Evolutionary conservation across 2,797 vertebrate genomes (phyloP).

Genomic region (Melanotaenia trifasciata): DNA sequence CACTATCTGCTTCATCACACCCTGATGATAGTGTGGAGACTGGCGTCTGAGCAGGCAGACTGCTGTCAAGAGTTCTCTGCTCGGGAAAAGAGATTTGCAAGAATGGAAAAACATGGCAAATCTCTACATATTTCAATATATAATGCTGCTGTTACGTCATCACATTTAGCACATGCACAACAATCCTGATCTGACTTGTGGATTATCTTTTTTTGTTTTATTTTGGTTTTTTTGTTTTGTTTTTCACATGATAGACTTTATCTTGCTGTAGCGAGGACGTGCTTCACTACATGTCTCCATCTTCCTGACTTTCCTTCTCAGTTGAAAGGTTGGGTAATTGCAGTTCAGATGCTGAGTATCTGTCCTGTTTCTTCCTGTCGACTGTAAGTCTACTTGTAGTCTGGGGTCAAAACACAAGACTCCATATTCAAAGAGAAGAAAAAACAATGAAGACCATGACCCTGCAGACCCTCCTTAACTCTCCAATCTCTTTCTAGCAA

Average conservation of each 20-base stretch:
- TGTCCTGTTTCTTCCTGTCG: slow-evolving; percentile 75
- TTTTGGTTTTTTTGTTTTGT: neutral
- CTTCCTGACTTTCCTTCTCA: slow-evolving; percentile 58
- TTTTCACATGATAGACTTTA: slow-evolving; percentile 19
- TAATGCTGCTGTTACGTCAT: slow-evolving; percentile 48
- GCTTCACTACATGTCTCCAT: slow-evolving; percentile 56
- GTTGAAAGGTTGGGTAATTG: slow-evolving; percentile 64
- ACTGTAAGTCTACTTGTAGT: slow-evolving; percentile 68
- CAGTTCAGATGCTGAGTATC: slow-evolving; percentile 59
- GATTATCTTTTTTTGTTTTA: slow-evolving; percentile 8
- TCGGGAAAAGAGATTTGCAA: slow-evolving; percentile 68
- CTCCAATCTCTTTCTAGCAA: slow-evolving; percentile 48
- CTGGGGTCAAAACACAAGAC: slow-evolving; percentile 70
- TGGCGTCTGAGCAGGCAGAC: slow-evolving; percentile 69
- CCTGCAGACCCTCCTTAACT: slow-evolving; percentile 16
- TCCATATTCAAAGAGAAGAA: slow-evolving; percentile 70
- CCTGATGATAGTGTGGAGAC: slow-evolving; percentile 77
- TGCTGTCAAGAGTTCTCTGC: slow-evolving; percentile 57
- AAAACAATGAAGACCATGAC: slow-evolving; percentile 58
- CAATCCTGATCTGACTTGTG: slow-evolving; percentile 10
- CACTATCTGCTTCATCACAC: slow-evolving; percentile 79
- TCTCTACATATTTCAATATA: slow-evolving; percentile 22
- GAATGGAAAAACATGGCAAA: slow-evolving; percentile 61
- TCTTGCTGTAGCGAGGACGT: slow-evolving; percentile 52
- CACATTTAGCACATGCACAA: slow-evolving; percentile 12